Evolutionary conservation across 2,797 vertebrate genomes (phyloP), one percentile per base, ranked within the genome.

Genomic region (Leptodactylus fallax): DNA sequence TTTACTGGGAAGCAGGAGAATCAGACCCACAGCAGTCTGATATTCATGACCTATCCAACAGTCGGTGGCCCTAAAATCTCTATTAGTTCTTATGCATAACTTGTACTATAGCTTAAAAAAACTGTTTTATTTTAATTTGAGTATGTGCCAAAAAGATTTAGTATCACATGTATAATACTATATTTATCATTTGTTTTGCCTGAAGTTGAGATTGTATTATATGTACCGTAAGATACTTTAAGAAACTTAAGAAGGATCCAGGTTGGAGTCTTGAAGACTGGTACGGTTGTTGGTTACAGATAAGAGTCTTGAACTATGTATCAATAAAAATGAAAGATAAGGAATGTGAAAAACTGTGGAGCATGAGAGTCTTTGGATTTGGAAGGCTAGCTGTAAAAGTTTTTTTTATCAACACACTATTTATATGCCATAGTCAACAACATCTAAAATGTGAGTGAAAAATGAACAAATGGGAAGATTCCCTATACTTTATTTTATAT

Each of bases 321-420:
- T 72, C 27, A 55, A 76, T 85, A 51, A 23, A 49, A 13, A 17
- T 4, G 53, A 61, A 49, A 85, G 53, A 76, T 49, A 85, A 60
- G 7, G n/a, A 23, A 47, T 74, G 55, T 10, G 36, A 61, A 58
- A 85, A 11, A 76, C 14, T 14, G 55, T 69, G 10, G 63, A 76
- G 56, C 83, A 61, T 77, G 69, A 74, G 10, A 23, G 82, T 47
- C 21, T 12, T 53, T 53, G 17, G 21, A 55, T 19, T 80, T 53
- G 65, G 8, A 69, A 55, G 49, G 81, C 27, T 55, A 72, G 36
- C 19, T 21, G 3, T 10, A 47, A 72, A 72, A 49, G 58, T 16
- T 60, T 60, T 19, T 60, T 60, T 19, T 60, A 60, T 60, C 16
- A 60, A 60, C 16, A 60, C 58, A 60, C 17, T 17, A 21, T 60